Conservation (phyloP, 2,113 vertebrate genomes). For the crab-eating macaque (Macaca fascicularis) region DNA sequence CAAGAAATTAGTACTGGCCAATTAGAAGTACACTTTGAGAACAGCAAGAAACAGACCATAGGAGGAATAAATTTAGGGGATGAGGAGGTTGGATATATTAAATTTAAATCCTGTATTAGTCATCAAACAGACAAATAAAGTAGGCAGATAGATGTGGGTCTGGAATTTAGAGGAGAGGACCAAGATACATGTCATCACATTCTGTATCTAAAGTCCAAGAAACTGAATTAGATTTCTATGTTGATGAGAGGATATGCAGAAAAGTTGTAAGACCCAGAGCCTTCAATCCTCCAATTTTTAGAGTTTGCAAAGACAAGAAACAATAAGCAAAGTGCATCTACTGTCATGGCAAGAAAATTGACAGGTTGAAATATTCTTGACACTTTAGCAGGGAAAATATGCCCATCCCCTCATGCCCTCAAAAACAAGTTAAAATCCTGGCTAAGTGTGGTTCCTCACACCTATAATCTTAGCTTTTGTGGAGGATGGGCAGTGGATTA, state of each 20-base stretch:
- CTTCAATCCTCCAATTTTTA: not conserved
- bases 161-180: not conserved
- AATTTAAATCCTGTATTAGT: not conserved
- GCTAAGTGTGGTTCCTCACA: too few species aligned
- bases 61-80: not conserved
- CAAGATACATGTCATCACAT: not conserved
- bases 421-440: too few species aligned
- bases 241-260: not conserved
- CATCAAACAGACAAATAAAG: not conserved
- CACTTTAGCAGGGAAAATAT: not conserved
- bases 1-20: not conserved
- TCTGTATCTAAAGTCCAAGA: not conserved
- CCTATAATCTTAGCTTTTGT: too few species aligned
- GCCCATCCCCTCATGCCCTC: too few species aligned
- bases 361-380: not conserved
- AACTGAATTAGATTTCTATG: too few species aligned
- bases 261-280: not conserved
- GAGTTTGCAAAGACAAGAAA: not conserved
- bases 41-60: too few species aligned
- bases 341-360: accelerated
- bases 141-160: not conserved
- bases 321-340: not conserved
- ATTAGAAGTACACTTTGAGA: not conserved
- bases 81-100: not conserved
- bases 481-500: too few species aligned